phyloP scores from a whole-genome alignment of 37 sponge, comb jelly and placozoan species.

The Beroe forskalii region DNA sequence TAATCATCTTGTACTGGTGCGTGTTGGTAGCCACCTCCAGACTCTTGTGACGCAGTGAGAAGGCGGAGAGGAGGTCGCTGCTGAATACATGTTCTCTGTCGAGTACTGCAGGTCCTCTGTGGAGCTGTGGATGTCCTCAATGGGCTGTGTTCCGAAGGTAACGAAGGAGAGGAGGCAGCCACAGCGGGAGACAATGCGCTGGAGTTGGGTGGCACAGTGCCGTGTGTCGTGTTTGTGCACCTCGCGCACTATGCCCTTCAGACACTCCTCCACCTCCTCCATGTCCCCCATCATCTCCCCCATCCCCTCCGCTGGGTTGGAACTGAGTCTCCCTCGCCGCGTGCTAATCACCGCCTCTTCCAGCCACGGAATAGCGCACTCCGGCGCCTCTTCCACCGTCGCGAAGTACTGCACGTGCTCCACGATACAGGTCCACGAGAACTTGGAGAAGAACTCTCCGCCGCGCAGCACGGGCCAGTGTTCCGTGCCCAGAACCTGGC shows the following conservation, averaged over 20 bases:
- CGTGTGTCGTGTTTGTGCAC: not conserved
- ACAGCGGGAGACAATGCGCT: constrained; percentile 43
- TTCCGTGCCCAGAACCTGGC: constrained; percentile 37
- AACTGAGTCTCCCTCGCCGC: not conserved
- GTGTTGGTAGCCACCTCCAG: constrained; percentile 61
- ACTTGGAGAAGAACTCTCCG: constrained; percentile 63
- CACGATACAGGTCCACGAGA: constrained; percentile 65
- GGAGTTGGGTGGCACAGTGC: constrained; percentile 43
- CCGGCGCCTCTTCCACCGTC: constrained; percentile 57
- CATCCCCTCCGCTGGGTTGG: not conserved
- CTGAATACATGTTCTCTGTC: not conserved
- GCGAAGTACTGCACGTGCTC: constrained; percentile 64
- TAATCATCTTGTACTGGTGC: constrained; percentile 58
- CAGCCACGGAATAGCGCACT: constrained; percentile 26
- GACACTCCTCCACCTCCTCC: constrained; percentile 52
- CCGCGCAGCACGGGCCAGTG: constrained; percentile 46
- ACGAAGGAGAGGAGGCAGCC: constrained; percentile 50
- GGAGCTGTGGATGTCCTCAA: constrained; percentile 5
- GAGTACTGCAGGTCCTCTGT: constrained; percentile 38
- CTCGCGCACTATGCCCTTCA: constrained; percentile 58
- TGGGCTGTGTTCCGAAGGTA: constrained; percentile 17
- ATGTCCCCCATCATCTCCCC: not conserved
- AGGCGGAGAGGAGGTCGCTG: constrained; percentile 39
- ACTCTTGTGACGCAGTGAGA: constrained; percentile 34
- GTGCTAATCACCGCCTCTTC: not conserved